A percentile compares a stretch with the other conserved stretches of the same genome.
These are phyloP conservation scores for Gymnobelideus leadbeateri DNA, from an alignment of 2,113 vertebrate genomes.

Conservation along the genomic window DNA sequence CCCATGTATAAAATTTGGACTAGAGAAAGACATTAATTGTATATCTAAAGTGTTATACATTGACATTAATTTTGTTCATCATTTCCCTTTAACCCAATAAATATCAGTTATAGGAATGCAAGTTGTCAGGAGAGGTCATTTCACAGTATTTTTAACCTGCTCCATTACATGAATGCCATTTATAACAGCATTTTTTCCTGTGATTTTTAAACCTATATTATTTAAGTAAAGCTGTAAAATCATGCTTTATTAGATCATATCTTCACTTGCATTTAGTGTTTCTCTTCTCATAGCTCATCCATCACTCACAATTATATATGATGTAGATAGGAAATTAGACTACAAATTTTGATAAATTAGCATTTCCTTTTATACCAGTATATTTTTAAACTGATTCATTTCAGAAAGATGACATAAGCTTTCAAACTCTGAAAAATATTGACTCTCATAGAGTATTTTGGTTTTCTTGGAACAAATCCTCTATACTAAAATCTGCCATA, in stretches of 20 bases:
- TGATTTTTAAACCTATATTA: not conserved
- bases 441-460: conserved; percentile 59
- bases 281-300: conserved; percentile 13
- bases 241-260: conserved; percentile 27
- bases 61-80: not conserved
- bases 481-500: conserved; percentile 63
- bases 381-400: conserved; percentile 63
- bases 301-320: conserved; percentile 47
- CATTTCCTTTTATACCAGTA: conserved; percentile 44
- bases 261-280: conserved; percentile 40
- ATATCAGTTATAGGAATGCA: not conserved
- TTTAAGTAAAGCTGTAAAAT: conserved; percentile 52
- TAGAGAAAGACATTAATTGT: not conserved
- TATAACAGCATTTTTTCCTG: conserved; percentile 6
- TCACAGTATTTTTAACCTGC: not conserved
- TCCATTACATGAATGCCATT: not conserved
- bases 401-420: conserved; percentile 40
- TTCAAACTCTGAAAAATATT: conserved; percentile 67
- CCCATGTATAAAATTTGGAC: not conserved
- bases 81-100: not conserved
- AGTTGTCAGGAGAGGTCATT: not conserved
- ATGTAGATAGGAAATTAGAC: conserved; percentile 35
- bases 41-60: conserved; percentile 12
- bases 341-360: conserved; percentile 43
- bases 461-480: conserved; percentile 68